phyloP scores from a whole-genome alignment of 2,797 vertebrate genomes.

The Vespertilio murinus region DNA sequence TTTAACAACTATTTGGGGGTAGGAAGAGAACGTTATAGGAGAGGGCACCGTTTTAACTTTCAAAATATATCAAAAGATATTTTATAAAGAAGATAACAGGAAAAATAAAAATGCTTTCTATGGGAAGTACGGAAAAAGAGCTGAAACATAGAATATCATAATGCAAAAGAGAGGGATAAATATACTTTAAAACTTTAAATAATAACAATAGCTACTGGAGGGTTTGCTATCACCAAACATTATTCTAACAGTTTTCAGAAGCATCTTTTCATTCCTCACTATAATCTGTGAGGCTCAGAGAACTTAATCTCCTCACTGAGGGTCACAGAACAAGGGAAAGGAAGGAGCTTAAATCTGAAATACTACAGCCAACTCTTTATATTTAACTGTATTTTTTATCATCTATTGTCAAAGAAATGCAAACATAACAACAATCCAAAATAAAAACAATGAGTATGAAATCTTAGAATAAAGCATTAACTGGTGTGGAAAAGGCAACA shows the following conservation, averaged over 20 bases:
- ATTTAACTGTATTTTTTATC: not conserved
- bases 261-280: not conserved
- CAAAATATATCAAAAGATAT: slow-evolving; percentile 1
- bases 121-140: not conserved
- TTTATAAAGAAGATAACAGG: slow-evolving; percentile 25
- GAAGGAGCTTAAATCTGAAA: not conserved
- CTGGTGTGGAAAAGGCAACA: not conserved
- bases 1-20: not conserved
- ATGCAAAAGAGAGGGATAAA: not conserved
- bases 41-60: slow-evolving; percentile 30
- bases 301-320: not conserved
- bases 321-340: not conserved
- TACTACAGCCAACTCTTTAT: not conserved
- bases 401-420: not conserved
- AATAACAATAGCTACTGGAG: not conserved
- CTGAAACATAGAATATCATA: not conserved
- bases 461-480: not conserved
- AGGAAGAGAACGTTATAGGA: not conserved
- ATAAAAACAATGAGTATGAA: not conserved
- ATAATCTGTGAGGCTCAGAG: not conserved
- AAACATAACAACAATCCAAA: not conserved
- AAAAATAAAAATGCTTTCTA: not conserved
- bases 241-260: not conserved
- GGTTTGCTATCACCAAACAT: not conserved
- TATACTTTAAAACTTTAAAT: not conserved